Evolutionary conservation across 2,888 invertebrate genomes (phyloP), one percentile per base, ranked within the genome.

Genomic region (Gasteruption jaculator): DNA sequence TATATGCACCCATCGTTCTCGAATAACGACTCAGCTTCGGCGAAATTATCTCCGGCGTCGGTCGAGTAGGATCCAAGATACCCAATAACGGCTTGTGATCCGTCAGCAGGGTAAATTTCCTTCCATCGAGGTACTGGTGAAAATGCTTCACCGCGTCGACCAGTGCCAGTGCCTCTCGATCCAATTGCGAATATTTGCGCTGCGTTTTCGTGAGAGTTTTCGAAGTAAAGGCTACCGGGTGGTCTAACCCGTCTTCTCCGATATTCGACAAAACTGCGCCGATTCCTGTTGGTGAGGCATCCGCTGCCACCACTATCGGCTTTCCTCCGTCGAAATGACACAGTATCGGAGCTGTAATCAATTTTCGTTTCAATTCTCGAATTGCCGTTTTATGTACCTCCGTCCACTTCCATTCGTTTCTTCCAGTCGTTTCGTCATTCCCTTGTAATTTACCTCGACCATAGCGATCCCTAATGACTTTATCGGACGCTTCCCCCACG

Each of bases 231-330:
- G 49, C 48, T 6, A 57, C 45, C 0, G 52, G 53, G 36, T 30
- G 34, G 22, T 52, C 52, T 10, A 36, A 29, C 5, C 41, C 45
- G 27, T 53, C 34, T 2, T 46, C 4, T 49, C 43, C 22, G 8
- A 43, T 36, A 12, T 58, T 56, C 11, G 49, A 43, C 5, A 58
- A 16, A 12, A 58, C 60, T 12, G 63, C 54, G 2, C 60, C 66
- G 8, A 67, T 19, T 5, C 65, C 65, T 18, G 53, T 50, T 7
- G 59, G 58, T 7, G 61, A 65, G 1, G 71, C 71, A 54, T 74
- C 71, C 25, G 63, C 61, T 1, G 68, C 58, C 3, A 73, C 38
- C 12, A 52, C 44, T 4, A 71, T 27, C 15, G 52, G 55, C 4
- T 45, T 30, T 6, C 38, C 35, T 3, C 46, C 31, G 40, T 56